Conservation (phyloP, 1,140 invertebrate genomes). For the Choristoneura fumiferana region DNA sequence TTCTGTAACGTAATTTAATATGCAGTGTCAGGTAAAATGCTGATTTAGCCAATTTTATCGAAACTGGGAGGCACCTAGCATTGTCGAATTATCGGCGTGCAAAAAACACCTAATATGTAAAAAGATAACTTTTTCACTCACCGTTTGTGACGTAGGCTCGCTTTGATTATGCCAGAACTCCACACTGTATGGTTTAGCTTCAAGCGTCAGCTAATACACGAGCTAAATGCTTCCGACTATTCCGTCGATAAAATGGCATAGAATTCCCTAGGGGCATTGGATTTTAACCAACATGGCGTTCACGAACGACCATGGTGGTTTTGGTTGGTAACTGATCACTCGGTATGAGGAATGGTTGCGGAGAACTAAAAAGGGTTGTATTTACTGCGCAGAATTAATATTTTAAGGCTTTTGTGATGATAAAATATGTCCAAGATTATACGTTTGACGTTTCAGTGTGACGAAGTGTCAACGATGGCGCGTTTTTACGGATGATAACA, state of each 20-base stretch:
- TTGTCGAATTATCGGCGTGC: not conserved
- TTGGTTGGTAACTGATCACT: no score
- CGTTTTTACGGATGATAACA: no score
- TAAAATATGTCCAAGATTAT: not conserved
- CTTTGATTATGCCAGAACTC: not conserved
- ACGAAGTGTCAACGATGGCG: not conserved
- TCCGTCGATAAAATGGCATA: slow-evolving; percentile 10
- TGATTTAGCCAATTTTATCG: not conserved
- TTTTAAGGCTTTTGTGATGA: slow-evolving; percentile 1
- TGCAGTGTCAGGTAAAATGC: no score
- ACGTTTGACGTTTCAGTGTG: slow-evolving; percentile 10
- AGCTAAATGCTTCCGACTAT: not conserved
- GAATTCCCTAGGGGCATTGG: slow-evolving; percentile 6
- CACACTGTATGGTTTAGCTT: not conserved
- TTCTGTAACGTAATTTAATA: no score
- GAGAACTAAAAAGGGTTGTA: no score
- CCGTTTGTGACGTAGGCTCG: not conserved
- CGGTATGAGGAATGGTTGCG: no score
- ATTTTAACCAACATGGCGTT: not conserved
- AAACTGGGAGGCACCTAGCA: not conserved
- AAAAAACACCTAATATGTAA: not conserved
- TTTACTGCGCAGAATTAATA: slow-evolving; percentile 14
- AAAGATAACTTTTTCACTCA: not conserved
- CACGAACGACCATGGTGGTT: no score
- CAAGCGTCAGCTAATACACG: not conserved